Conservation (phyloP, 1,140 invertebrate genomes). For the Lepidurus arcticus region DNA sequence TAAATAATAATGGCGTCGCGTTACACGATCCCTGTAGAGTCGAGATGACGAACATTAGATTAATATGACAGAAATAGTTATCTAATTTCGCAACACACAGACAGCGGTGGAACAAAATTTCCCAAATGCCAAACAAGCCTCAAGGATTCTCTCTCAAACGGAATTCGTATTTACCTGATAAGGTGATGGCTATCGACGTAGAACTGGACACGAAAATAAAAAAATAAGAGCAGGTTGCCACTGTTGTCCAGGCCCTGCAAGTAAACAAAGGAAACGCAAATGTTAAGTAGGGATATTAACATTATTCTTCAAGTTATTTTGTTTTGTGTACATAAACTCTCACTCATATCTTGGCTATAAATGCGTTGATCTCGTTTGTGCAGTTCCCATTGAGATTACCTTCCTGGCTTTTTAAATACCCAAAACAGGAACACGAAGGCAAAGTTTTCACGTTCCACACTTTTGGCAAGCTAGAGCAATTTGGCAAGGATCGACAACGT, state of each 20-base stretch:
- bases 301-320: no score
- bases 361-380: background rate
- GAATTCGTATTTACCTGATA: conserved; percentile 57
- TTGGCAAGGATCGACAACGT: background rate
- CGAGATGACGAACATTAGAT: conserved; percentile 25
- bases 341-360: background rate
- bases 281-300: no score
- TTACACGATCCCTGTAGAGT: conserved; percentile 70
- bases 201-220: conserved; percentile 89
- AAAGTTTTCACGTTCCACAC: conserved; percentile 2
- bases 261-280: conserved; percentile 39
- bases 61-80: background rate
- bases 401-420: background rate
- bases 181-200: conserved; percentile 84
- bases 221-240: conserved; percentile 77
- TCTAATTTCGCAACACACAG: background rate
- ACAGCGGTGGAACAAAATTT: background rate
- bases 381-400: background rate
- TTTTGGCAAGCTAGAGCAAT: background rate
- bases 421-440: background rate
- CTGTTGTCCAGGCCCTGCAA: conserved; percentile 78
- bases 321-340: conserved; percentile 1
- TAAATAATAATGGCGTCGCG: conserved; percentile 85
- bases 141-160: conserved; percentile 28
- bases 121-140: no score